Evolutionary conservation across 1,140 invertebrate species (phyloP), one percentile per base, ranked within the genome.

Genomic region (Pygmarrhopalites habei): DNA sequence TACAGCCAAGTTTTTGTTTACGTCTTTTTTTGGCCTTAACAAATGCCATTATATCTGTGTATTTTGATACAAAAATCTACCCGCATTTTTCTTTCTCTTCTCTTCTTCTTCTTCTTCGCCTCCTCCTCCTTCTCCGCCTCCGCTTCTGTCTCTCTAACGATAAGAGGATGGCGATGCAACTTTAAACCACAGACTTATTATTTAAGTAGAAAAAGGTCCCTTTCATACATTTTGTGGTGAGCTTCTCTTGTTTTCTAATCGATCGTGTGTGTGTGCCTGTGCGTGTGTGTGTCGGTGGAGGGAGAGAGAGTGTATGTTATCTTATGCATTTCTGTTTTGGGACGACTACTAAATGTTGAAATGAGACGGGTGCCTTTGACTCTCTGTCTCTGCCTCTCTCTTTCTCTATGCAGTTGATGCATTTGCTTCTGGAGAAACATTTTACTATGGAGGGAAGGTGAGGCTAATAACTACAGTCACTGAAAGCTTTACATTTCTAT

Each of bases 131-230:
- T 35, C 32, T 35, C 15, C 32, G 15, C 15, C 15, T 35, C 15
- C 32, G 15, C 15, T 35, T 35, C 15, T 15, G 15, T 35, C 32
- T 35, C 15, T n/a, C 35, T 17, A 39, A 10, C 35, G 35, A 39
- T 39, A 60, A 21, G 47, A 60, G 43, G 47, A 51, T 60, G 59
- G 35, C 51, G 47, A 55, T 55, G 60, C 60, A 62, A 62, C 60
- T 62, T 62, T 53, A 62, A 62, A 62, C 60, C 60, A 19, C 60
- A 62, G 60, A 44, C 51, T 55, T 62, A 62, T 53, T 62, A 26
- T 51, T 51, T 51, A n/a, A 46, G 44, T 5, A 19, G n/a, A 46
- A 46, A 46, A 46, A 46, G 44, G 44, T 46, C 44, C 19, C 21
- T 46, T 46, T 46, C 44, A n/a, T 46, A 19, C 21, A 21, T 46